Evolutionary conservation across 2,888 invertebrate genomes (phyloP).

Genomic region (Plusia festucae): DNA sequence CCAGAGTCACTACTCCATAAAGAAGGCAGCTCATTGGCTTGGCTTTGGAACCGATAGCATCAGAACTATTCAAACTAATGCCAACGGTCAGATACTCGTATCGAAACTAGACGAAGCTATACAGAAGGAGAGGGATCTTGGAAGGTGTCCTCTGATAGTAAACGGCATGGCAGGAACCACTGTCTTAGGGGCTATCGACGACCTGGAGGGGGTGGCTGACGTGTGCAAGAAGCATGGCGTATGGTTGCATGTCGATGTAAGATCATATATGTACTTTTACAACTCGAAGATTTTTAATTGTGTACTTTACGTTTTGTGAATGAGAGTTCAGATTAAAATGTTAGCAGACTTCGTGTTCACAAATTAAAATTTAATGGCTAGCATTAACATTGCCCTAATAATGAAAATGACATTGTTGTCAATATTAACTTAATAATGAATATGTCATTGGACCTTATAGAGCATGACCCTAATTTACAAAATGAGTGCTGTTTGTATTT

Average conservation of each 20-base stretch:
- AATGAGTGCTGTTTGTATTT: slow-evolving; percentile 43
- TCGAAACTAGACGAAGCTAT: slow-evolving; percentile 90
- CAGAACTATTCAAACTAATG: slow-evolving; percentile 91
- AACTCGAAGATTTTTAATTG: background rate
- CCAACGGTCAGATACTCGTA: slow-evolving; percentile 91
- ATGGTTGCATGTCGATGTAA: slow-evolving; percentile 96
- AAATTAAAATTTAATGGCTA: too few species aligned
- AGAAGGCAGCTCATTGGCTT: slow-evolving; percentile 94
- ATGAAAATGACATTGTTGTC: too few species aligned
- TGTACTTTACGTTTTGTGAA: too few species aligned
- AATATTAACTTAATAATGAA: too few species aligned
- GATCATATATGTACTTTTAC: slow-evolving; percentile 63
- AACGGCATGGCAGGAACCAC: slow-evolving; percentile 95
- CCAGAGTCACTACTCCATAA: slow-evolving; percentile 94
- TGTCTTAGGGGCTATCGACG: slow-evolving; percentile 95
- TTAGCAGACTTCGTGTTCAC: too few species aligned
- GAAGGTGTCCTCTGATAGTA: slow-evolving; percentile 91
- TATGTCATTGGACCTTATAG: too few species aligned
- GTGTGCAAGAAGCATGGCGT: slow-evolving; percentile 91
- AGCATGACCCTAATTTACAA: too few species aligned
- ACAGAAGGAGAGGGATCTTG: slow-evolving; percentile 76
- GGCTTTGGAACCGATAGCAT: slow-evolving; percentile 95
- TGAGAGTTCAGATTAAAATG: too few species aligned
- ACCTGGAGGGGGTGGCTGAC: slow-evolving; percentile 91
- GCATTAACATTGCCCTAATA: too few species aligned